These are phyloP conservation scores for Clarias gariepinus DNA, from an alignment of 2,113 vertebrate genomes.

Conservation along the genomic window DNA sequence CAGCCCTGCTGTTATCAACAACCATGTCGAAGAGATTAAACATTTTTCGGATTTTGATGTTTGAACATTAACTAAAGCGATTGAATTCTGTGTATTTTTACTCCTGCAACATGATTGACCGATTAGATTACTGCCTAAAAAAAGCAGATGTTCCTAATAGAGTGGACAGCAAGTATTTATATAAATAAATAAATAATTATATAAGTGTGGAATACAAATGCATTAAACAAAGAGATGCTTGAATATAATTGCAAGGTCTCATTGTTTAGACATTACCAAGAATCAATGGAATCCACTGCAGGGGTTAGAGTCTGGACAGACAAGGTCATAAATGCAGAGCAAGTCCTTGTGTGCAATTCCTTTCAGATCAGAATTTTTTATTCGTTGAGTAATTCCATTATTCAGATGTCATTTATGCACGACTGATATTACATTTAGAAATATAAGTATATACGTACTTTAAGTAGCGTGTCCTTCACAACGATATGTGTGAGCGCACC, in stretches of 20 bases:
- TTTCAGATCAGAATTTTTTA: not conserved
- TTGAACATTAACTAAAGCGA: not conserved
- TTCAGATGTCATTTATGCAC: not conserved
- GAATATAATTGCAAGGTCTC: not conserved
- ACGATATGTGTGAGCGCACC: not conserved
- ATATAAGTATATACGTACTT: not conserved
- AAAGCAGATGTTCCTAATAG: not conserved
- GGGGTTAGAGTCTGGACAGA: not conserved
- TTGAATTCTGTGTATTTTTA: too few relatives aligned
- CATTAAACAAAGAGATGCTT: not conserved
- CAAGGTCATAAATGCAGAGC: conserved; percentile 6
- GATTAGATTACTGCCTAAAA: not conserved
- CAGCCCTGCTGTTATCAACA: not conserved
- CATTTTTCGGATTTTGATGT: not conserved
- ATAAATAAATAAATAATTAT: too few relatives aligned
- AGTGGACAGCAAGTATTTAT: not conserved
- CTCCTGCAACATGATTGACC: not conserved
- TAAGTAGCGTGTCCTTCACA: not conserved
- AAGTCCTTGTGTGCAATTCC: not conserved
- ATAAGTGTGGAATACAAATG: too few relatives aligned
- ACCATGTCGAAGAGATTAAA: not conserved
- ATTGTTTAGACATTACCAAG: not conserved
- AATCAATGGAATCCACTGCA: not conserved
- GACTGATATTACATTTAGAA: not conserved
- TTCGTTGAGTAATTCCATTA: not conserved